phyloP scores from a whole-genome alignment of 2,888 invertebrate species.

The Periphyllus acericola region DNA sequence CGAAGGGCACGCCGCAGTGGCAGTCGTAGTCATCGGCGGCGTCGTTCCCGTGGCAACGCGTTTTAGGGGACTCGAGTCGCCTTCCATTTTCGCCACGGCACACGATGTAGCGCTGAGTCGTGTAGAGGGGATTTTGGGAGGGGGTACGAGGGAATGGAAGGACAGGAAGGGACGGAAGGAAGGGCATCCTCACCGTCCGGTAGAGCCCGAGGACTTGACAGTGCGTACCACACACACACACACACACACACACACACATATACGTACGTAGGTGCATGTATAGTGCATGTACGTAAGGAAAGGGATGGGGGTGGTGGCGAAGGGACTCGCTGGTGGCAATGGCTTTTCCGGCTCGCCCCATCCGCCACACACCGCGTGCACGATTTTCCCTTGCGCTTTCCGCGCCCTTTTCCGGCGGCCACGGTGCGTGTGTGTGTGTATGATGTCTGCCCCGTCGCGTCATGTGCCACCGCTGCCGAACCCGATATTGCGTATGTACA shows the following conservation, averaged over 20 bases:
- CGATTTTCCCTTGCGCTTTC: slow-evolving; percentile 11
- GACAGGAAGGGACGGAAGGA: slow-evolving; percentile 58
- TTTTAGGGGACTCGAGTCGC: slow-evolving; percentile 58
- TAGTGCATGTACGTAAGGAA: slow-evolving; percentile 29
- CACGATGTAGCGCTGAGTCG: background rate
- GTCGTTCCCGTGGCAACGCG: slow-evolving; percentile 60
- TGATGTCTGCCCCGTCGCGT: slow-evolving; percentile 38
- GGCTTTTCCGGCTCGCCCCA: slow-evolving; percentile 42
- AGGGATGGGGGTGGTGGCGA: slow-evolving; percentile 62
- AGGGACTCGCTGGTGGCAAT: slow-evolving; percentile 41
- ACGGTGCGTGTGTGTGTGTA: background rate
- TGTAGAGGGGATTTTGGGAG: slow-evolving; percentile 40
- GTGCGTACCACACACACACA: background rate
- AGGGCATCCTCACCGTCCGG: slow-evolving; percentile 54
- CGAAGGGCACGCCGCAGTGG: slow-evolving; percentile 71
- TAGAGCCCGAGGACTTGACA: slow-evolving; percentile 44
- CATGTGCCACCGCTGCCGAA: background rate
- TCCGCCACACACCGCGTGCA: background rate
- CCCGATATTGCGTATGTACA: background rate
- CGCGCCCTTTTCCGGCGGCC: slow-evolving; percentile 39
- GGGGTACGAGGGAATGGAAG: slow-evolving; percentile 59
- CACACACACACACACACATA: too few species aligned
- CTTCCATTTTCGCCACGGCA: slow-evolving; percentile 47
- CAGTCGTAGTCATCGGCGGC: slow-evolving; percentile 70
- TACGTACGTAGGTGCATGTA: background rate